A percentile compares a stretch with the other conserved stretches of the same genome.
phyloP scores from a whole-genome alignment of 2,888 invertebrate genomes.

The Eumerus sabulonum region DNA sequence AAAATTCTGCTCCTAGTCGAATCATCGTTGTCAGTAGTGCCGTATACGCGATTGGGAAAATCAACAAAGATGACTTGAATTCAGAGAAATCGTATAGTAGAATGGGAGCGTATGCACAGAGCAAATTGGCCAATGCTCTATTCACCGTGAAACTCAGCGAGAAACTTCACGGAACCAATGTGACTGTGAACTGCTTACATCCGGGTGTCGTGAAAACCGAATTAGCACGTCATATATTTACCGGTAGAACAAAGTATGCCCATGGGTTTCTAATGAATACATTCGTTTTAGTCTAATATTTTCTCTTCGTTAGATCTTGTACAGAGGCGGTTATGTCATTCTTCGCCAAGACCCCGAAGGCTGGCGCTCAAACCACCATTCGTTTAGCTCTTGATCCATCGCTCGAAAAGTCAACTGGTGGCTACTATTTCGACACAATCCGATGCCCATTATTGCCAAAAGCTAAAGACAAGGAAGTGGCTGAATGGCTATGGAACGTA shows the following conservation, averaged over 20 bases:
- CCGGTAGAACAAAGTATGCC: conserved; percentile 52
- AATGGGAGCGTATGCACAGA: conserved; percentile 85
- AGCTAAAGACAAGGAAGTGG: conserved; percentile 81
- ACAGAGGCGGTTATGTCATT: conserved; percentile 71
- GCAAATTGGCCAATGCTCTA: conserved; percentile 89
- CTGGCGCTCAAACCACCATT: conserved; percentile 77
- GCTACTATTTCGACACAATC: conserved; percentile 82
- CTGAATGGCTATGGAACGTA: conserved; percentile 83
- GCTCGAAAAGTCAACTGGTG: conserved; percentile 74
- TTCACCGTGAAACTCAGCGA: conserved; percentile 85
- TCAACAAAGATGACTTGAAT: conserved; percentile 86
- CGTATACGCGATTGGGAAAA: conserved; percentile 84
- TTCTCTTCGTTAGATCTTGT: conserved; percentile 68
- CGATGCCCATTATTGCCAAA: conserved; percentile 79
- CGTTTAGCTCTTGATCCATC: conserved; percentile 76
- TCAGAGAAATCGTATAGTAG: conserved; percentile 84
- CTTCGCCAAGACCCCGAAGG: conserved; percentile 75
- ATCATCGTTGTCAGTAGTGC: conserved; percentile 87
- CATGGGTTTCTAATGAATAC: too few species aligned
- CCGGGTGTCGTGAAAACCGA: conserved; percentile 89
- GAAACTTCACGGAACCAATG: conserved; percentile 82
- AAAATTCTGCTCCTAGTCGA: conserved; percentile 84
- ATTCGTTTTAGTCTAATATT: background rate
- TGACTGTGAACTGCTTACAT: conserved; percentile 86
- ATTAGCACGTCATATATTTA: conserved; percentile 83